phyloP scores from a whole-genome alignment of 2,113 vertebrate genomes.

The Junco hyemalis region DNA sequence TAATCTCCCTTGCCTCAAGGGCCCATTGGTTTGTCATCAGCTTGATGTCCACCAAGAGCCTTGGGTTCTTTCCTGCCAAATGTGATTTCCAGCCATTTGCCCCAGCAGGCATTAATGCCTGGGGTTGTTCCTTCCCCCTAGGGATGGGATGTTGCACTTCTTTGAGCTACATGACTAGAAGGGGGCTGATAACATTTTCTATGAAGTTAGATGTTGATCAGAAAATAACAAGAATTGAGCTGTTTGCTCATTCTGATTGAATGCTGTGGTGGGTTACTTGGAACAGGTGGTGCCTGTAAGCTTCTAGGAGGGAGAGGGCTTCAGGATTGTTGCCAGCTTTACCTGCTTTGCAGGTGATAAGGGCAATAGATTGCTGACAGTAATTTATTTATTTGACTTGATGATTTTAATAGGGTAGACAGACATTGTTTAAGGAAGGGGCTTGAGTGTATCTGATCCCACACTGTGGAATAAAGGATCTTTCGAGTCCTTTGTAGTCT shows the following conservation, averaged over 20 bases:
- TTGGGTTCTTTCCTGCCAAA: background rate
- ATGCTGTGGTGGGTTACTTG: background rate
- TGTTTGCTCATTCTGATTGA: background rate
- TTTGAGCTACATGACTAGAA: background rate
- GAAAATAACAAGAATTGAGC: background rate
- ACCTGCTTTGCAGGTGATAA: background rate
- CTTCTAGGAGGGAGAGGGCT: background rate
- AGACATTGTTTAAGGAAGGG: background rate
- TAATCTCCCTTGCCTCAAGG: background rate
- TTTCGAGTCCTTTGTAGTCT: background rate
- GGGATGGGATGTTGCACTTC: background rate
- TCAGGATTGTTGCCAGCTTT: background rate
- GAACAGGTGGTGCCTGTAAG: background rate
- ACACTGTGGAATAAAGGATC: background rate
- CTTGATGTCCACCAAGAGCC: background rate
- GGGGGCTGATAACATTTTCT: background rate
- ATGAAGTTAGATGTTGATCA: background rate
- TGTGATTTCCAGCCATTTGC: background rate
- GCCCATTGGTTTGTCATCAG: rapidly evolving
- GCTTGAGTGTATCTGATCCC: background rate
- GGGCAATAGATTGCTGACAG: background rate
- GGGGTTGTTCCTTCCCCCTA: background rate
- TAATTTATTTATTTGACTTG: background rate
- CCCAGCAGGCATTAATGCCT: background rate
- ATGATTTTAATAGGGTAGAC: background rate